A percentile compares a stretch with the other conserved stretches of the same genome.
Evolutionary conservation across 2,113 vertebrate species (phyloP).

Genomic region (Grallaria varia): DNA sequence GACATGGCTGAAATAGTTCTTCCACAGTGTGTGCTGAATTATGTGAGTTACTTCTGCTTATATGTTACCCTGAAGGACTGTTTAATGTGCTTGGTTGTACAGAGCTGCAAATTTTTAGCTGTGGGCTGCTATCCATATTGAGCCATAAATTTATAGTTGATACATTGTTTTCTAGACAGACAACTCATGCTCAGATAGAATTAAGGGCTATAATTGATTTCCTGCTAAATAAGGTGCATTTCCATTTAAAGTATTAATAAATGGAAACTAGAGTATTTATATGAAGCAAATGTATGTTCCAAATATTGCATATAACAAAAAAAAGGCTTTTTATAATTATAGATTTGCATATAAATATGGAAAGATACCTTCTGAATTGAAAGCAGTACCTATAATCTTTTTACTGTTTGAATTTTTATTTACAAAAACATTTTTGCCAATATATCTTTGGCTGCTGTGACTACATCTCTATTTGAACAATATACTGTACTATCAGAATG

Average conservation of each 20-base stretch:
- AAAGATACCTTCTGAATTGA: not conserved
- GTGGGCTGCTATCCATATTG: constrained; percentile 45
- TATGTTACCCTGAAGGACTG: constrained; percentile 37
- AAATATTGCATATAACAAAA: constrained; percentile 7
- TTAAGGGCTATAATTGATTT: constrained; percentile 57
- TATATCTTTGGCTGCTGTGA: not conserved
- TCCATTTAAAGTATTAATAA: not conserved
- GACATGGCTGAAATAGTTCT: constrained; percentile 27
- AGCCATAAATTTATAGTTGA: constrained; percentile 59
- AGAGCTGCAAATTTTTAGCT: constrained; percentile 65
- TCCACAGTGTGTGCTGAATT: constrained; percentile 26
- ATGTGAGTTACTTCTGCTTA: constrained; percentile 55
- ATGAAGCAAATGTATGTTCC: not conserved
- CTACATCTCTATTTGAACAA: not conserved
- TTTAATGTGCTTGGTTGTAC: constrained; percentile 53
- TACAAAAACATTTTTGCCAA: constrained; percentile 28
- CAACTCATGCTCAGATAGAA: constrained; percentile 32
- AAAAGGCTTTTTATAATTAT: not conserved
- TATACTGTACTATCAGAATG: not conserved
- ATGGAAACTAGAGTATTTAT: not conserved
- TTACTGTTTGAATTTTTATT: constrained; percentile 18
- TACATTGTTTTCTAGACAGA: constrained; percentile 56
- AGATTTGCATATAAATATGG: not conserved
- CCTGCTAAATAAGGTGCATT: constrained; percentile 7
- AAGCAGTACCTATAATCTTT: not conserved